Conservation (phyloP, 2,113 vertebrate species). For the Myotis brandtii region DNA sequence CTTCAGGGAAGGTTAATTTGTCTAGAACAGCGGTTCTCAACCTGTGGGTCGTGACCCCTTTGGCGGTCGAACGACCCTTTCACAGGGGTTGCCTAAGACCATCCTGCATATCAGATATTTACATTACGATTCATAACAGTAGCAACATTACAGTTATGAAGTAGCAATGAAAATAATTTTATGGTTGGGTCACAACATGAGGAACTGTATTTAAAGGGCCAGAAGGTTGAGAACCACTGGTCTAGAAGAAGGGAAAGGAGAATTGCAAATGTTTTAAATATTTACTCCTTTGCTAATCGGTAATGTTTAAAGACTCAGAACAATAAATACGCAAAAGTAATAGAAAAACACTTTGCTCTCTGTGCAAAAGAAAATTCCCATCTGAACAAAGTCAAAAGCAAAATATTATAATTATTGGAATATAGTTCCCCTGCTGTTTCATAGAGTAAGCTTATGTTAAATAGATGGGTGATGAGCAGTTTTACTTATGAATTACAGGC, state of each 20-base stretch:
- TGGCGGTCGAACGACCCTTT: too few relatives aligned
- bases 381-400: not conserved
- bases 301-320: constrained; percentile 33
- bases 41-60: too few relatives aligned
- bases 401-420: not conserved
- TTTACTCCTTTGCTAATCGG: not conserved
- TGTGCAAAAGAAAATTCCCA: not conserved
- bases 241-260: not conserved
- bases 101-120: too few relatives aligned
- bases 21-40: not conserved
- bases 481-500: constrained; percentile 26
- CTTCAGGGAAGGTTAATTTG: not conserved
- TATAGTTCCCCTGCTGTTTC: not conserved
- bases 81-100: too few relatives aligned
- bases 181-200: too few relatives aligned
- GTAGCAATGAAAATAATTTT: too few relatives aligned
- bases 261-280: not conserved
- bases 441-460: constrained; percentile 3
- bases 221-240: too few relatives aligned
- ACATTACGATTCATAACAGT: too few relatives aligned
- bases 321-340: not conserved
- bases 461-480: not conserved
- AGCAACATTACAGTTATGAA: too few relatives aligned
- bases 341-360: not conserved
- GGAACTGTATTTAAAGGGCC: too few relatives aligned